These are phyloP conservation scores for Planiliza haematocheilus DNA, from an alignment of 2,113 vertebrate species.

Conservation along the genomic window DNA sequence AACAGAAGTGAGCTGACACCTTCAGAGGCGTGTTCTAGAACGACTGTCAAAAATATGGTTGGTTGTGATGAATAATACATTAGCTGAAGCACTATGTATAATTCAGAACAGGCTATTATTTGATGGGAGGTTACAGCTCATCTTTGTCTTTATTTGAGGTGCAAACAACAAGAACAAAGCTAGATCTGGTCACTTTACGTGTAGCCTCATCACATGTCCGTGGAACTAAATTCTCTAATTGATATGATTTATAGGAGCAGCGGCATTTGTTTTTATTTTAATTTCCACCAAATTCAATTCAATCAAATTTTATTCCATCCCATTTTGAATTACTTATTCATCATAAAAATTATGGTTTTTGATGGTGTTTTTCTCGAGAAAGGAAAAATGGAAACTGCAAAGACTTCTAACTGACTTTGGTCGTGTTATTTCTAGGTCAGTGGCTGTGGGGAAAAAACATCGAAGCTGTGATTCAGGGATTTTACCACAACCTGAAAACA, in stretches of 20 bases:
- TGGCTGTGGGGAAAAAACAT: slow-evolving; percentile 10
- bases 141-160: not conserved
- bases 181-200: not conserved
- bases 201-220: not conserved
- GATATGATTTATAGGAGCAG: too few relatives aligned
- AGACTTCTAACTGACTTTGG: slow-evolving; percentile 37
- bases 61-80: not conserved
- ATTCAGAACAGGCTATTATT: not conserved
- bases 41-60: not conserved
- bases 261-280: too few relatives aligned
- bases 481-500: slow-evolving; percentile 33
- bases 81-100: slow-evolving; percentile 1
- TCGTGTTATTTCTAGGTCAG: slow-evolving; percentile 40
- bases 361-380: not conserved
- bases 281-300: too few relatives aligned
- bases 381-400: slow-evolving; percentile 8
- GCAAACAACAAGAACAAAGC: not conserved
- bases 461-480: slow-evolving; percentile 23
- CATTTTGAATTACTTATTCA: too few relatives aligned
- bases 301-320: too few relatives aligned
- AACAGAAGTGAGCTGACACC: not conserved
- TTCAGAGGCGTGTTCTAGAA: slow-evolving; percentile 4
- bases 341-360: too few relatives aligned
- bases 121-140: not conserved
- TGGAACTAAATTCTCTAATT: not conserved